These are phyloP conservation scores for Pristionchus japonicus DNA, from an alignment of 2,888 invertebrate genomes.

Conservation along the genomic window DNA sequence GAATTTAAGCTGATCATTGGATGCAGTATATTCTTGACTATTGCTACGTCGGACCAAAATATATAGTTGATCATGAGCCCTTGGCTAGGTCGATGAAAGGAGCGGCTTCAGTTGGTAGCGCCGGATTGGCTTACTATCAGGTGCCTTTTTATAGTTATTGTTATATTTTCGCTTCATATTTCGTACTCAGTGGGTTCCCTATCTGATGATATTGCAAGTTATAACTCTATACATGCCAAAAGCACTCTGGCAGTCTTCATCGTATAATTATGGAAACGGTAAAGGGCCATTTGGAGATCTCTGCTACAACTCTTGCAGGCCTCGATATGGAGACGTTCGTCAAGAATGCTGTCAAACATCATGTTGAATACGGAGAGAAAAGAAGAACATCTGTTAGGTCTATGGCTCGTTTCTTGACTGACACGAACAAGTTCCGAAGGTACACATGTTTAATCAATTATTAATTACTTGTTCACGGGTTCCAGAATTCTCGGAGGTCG, in stretches of 20 bases:
- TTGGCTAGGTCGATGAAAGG: neutral
- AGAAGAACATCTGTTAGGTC: neutral
- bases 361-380: neutral
- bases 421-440: neutral
- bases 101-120: neutral
- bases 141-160: neutral
- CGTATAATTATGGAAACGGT: conserved; percentile 5
- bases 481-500: neutral
- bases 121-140: neutral
- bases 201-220: neutral
- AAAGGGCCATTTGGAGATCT: neutral
- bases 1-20: neutral
- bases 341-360: neutral
- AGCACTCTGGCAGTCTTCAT: neutral
- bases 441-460: too few relatives aligned
- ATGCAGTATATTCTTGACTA: neutral
- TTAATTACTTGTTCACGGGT: too few relatives aligned
- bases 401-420: neutral
- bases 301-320: neutral
- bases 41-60: neutral
- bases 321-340: conserved; percentile 3
- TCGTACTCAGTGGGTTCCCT: conserved; percentile 3
- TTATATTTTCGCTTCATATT: neutral
- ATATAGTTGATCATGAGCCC: neutral
- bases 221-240: neutral